Evolutionary conservation across 2,888 invertebrate genomes (phyloP).

Genomic region (Ariolimax columbianus): DNA sequence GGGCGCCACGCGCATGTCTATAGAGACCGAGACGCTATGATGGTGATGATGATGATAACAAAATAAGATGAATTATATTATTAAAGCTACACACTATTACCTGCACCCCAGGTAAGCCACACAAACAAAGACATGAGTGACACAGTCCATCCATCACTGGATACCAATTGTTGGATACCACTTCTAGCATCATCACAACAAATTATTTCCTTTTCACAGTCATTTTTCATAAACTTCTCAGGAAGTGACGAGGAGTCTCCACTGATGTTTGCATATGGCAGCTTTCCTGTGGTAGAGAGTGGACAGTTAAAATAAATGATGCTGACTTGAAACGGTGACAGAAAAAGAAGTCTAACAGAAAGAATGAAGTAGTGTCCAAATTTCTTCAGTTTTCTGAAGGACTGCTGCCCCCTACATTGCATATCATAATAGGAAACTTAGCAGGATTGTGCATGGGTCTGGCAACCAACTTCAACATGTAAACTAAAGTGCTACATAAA

Average conservation of each 20-base stretch:
- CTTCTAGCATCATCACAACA: neutral
- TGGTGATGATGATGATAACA: too few relatives aligned
- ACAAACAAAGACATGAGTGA: conserved; percentile 26
- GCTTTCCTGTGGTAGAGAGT: neutral
- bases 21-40: too few relatives aligned
- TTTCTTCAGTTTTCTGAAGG: too few relatives aligned
- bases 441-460: too few relatives aligned
- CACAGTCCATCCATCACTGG: conserved; percentile 5
- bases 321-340: neutral
- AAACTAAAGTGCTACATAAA: too few relatives aligned
- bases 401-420: too few relatives aligned
- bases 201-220: neutral
- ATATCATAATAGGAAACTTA: too few relatives aligned
- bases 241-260: too few relatives aligned
- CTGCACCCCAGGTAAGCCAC: conserved; percentile 47
- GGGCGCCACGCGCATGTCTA: too few relatives aligned
- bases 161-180: neutral
- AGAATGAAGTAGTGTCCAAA: too few relatives aligned
- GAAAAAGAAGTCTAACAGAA: neutral
- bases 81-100: conserved; percentile 15
- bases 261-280: neutral
- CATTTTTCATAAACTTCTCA: neutral
- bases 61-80: too few relatives aligned
- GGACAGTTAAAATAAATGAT: neutral
- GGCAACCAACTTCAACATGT: too few relatives aligned